phyloP scores from a whole-genome alignment of 2,113 vertebrate species.

The Murina feae region DNA sequence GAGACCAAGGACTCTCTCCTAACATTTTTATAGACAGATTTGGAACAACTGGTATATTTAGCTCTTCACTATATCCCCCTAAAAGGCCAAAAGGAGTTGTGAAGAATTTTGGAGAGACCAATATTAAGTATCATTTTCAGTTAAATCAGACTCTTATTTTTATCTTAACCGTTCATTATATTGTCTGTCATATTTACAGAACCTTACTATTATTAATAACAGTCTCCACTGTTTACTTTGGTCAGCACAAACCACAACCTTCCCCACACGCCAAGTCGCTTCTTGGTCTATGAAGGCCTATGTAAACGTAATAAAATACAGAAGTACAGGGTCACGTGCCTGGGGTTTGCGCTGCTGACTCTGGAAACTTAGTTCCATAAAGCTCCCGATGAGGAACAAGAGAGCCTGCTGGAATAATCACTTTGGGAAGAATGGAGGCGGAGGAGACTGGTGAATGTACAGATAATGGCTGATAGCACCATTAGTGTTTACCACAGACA shows the following conservation, averaged over 20 bases:
- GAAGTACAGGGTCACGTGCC: not conserved
- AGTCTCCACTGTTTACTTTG: not conserved
- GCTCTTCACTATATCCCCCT: not conserved
- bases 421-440: not conserved
- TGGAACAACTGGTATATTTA: not conserved
- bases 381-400: not conserved
- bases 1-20: not conserved
- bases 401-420: not conserved
- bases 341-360: not conserved
- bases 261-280: not conserved
- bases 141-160: slow-evolving; percentile 19
- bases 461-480: not conserved
- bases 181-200: not conserved
- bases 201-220: not conserved
- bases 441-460: not conserved
- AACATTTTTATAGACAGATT: not conserved
- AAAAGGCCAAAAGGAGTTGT: not conserved
- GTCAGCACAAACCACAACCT: not conserved
- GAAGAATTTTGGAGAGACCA: not conserved
- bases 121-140: not conserved
- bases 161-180: not conserved
- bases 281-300: not conserved
- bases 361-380: not conserved
- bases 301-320: not conserved
- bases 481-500: not conserved